Base-by-base conservation (phyloP, 2,113 vertebrate species). In the Periophthalmodon schlosseri region DNA sequence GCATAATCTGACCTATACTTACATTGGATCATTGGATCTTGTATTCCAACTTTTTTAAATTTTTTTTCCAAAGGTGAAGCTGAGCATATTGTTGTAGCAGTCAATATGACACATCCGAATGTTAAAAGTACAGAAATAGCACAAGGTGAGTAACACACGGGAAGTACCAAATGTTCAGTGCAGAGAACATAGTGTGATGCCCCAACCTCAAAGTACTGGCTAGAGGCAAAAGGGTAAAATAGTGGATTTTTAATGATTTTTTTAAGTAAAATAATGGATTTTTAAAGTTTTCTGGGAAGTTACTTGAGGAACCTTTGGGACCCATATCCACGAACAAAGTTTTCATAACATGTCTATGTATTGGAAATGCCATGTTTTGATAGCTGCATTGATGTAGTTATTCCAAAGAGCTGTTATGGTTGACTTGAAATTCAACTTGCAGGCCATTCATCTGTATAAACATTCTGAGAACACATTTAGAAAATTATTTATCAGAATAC, bases 131-230 rank as follows among this genome's bases (percentile, higher is more conserved):
- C 28, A 63, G 16, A 34, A 34, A 63, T 18, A 34, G 60, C 28
- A 34, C 60, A 18, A 2, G 15, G 1, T 34, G 23, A 63, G 24
- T 63, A 34, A 34, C 60, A 18, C 5, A 34, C 14, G 7, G 28
- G 18, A 20, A 34, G 60, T 18, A 34, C 60, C 60, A 63, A 63
- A 34, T 63, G 60, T 63, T 63, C 60, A 63, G 60, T 63, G 24
- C 15, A 34, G 60, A 15, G 60, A 63, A 63, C 24, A 34, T 63
- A 8, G 13, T 63, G 60, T 63, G 23, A 33, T 28, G 18, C 57
- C 57, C 23, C 57, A 60, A 28, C 23, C 60, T 15, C 14, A 20
- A 63, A 63, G 60, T 10, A 33, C 28, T 63, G 28, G 28, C 60
- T 20, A 4, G 13, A 60, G 58, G 58, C 23, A 60, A 33, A 28